Evolutionary conservation across 2,888 invertebrate genomes (phyloP).

Genomic region (Caenorhabditis plicata): DNA sequence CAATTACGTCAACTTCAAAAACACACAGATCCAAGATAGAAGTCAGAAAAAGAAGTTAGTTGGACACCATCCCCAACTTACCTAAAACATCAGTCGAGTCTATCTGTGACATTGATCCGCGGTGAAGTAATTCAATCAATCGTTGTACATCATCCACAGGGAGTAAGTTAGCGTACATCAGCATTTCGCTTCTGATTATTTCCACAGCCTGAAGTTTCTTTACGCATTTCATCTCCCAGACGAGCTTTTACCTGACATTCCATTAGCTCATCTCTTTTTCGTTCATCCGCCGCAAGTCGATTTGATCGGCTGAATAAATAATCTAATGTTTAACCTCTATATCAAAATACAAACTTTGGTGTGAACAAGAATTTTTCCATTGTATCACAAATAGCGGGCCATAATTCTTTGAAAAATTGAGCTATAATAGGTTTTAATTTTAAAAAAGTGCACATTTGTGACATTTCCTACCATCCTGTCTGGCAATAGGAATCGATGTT

Average conservation of each 20-base stretch:
- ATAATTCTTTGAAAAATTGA: conserved; percentile 68
- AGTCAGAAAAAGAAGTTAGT: conserved; percentile 1
- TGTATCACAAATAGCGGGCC: conserved; percentile 83
- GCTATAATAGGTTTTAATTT: conserved; percentile 42
- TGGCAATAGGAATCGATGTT: conserved; percentile 83
- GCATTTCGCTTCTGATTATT: conserved; percentile 76
- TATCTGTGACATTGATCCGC: conserved; percentile 76
- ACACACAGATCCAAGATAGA: too few species aligned
- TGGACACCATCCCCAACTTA: conserved; percentile 22
- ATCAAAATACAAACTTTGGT: conserved; percentile 71
- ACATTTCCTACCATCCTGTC: conserved; percentile 73
- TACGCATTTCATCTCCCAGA: not conserved
- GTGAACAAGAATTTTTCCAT: conserved; percentile 90
- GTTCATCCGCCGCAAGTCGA: conserved; percentile 59
- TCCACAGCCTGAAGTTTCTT: conserved; percentile 73
- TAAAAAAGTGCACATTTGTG: too few species aligned
- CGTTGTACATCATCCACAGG: conserved; percentile 81
- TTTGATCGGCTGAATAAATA: conserved; percentile 41
- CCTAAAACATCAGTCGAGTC: conserved; percentile 62
- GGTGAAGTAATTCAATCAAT: conserved; percentile 81
- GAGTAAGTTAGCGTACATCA: conserved; percentile 78
- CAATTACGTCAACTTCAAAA: too few species aligned
- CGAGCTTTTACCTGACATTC: conserved; percentile 55
- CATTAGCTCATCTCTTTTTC: conserved; percentile 60
- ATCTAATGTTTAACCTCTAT: not conserved